These are phyloP conservation scores for Pampus argenteus DNA, from an alignment of 2,797 vertebrate genomes.

Conservation along the genomic window DNA sequence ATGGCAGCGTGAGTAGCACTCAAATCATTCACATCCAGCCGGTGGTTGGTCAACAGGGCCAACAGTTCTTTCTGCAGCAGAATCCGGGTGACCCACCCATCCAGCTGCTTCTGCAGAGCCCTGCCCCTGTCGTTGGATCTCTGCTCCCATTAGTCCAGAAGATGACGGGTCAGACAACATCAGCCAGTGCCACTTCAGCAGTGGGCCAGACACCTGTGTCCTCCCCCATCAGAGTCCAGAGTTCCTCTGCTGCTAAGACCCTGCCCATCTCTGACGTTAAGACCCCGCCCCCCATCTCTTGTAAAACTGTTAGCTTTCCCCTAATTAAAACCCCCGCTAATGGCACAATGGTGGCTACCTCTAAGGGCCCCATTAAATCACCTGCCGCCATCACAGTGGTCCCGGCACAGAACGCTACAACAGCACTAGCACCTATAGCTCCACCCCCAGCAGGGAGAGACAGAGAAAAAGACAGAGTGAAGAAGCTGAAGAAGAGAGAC, in stretches of 20 bases:
- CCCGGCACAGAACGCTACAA: constrained; percentile 13
- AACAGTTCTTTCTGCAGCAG: constrained; percentile 87
- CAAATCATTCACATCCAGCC: constrained; percentile 90
- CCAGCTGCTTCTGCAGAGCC: constrained; percentile 85
- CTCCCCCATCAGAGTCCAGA: constrained; percentile 43
- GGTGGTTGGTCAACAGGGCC: constrained; percentile 78
- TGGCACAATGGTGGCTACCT: fast-evolving
- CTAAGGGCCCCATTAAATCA: constrained; percentile 43
- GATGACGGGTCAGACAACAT: constrained; percentile 40
- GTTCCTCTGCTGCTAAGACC: constrained; percentile 1
- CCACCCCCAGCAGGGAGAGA: constrained; percentile 34
- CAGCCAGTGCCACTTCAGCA: not conserved
- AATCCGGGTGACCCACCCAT: constrained; percentile 83
- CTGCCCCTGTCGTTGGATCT: constrained; percentile 76
- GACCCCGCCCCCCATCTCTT: not conserved
- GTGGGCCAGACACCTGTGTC: constrained; percentile 36
- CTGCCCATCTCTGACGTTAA: constrained; percentile 1
- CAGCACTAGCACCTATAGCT: no score
- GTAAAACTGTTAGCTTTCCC: constrained; percentile 46
- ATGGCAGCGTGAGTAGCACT: constrained; percentile 78
- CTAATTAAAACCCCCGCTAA: constrained; percentile 37
- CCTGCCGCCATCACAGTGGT: not conserved
- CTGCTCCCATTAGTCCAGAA: constrained; percentile 80
- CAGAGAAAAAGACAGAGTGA: constrained; percentile 69
- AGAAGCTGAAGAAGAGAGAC: constrained; percentile 81